Conservation (phyloP, 2,113 vertebrate genomes). For the Carassius auratus region DNA sequence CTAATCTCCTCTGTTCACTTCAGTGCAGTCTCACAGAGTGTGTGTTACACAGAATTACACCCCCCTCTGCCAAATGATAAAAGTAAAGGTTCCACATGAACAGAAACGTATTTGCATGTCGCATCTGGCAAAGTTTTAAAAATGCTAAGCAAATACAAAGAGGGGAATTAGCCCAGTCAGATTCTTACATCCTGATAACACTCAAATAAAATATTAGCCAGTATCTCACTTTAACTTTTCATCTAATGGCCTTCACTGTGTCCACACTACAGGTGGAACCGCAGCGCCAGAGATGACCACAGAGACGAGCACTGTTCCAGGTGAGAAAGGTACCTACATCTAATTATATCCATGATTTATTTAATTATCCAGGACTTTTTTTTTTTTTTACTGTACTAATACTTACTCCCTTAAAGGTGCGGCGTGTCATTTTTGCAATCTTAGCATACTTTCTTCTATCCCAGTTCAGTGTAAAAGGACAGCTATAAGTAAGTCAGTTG, state of each 20-base stretch:
- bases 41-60: constrained; percentile 17
- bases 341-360: neutral
- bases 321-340: neutral
- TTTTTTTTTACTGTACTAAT: neutral
- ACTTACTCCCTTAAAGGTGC: neutral
- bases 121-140: constrained; percentile 30
- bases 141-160: constrained; percentile 18
- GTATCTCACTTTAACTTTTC: neutral
- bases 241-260: constrained; percentile 38
- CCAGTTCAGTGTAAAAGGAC: neutral
- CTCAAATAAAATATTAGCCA: neutral
- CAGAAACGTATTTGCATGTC: neutral
- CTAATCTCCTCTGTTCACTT: constrained; percentile 14
- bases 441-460: neutral
- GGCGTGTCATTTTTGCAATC: neutral
- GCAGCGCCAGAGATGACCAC: constrained; percentile 50
- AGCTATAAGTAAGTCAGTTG: neutral
- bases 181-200: neutral
- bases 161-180: constrained; percentile 17
- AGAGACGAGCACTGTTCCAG: constrained; percentile 40
- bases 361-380: neutral
- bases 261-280: constrained; percentile 45
- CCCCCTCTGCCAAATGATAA: neutral
- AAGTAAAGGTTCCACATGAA: constrained; percentile 17
- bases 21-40: constrained; percentile 36